Base-by-base conservation (phyloP, 1,140 invertebrate genomes). In the Augochlora pura region DNA sequence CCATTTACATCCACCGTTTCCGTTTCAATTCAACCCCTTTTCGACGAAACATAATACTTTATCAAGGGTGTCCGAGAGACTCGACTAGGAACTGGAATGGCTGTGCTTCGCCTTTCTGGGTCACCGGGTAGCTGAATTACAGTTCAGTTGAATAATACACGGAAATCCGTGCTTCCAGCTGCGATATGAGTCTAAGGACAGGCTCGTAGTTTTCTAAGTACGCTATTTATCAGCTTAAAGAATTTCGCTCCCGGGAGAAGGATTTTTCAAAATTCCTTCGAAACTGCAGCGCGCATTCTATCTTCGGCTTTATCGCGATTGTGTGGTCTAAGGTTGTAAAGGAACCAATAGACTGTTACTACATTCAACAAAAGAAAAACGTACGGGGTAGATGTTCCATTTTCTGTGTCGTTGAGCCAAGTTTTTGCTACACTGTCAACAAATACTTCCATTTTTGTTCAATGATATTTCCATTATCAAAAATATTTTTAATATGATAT, bases 41-140 rank as follows among this genome's bases (percentile, higher is more conserved):
- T 27, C 16, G n/a, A 39, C 25, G 38, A 46, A 38, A 18, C 32
- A 66, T 49, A 65, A 49, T 70, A n/a, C n/a, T 27, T 54, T 49
- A 57, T 59, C 79, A 67, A 84, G 77, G 59, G 25, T 66, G 21
- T 16, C 63, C 63, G 59, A 16, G 59, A 16, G 71, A 81, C 81
- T 85, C 54, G 64, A 46, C 49, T 46, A 46, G 9, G 14, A 46
- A 12, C 42, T 46, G 42, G 42, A 46, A 46, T 46, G 0, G 10
- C 42, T 46, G 42, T 46, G 42, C 12, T 46, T 46, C 21, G 23
- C 2, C 6, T 32, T 54, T 65, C 63, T n/a, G 64, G 32, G n/a
- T 23, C 64, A 66, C n/a, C 39, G 8, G 32, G 32, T 63, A 63
- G 16, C 60, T 32, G 32, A 63, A 63, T 63, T 63, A 21, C 60